phyloP scores from a whole-genome alignment of 2,888 invertebrate genomes.

The Hirtodrosophila confusa region DNA sequence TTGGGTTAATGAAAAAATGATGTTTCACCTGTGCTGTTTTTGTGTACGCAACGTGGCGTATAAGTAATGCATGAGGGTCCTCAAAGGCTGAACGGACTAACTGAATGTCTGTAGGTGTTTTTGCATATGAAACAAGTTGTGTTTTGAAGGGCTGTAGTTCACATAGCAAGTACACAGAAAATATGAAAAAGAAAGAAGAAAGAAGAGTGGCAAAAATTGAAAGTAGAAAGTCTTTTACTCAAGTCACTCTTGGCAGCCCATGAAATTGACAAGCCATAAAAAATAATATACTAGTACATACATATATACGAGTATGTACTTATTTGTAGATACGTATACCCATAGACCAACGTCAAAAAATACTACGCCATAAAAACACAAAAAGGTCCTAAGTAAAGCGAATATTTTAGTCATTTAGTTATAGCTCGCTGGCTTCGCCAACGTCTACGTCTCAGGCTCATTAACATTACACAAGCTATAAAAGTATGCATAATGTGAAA shows the following conservation, averaged over 20 bases:
- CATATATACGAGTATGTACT: constrained; percentile 6
- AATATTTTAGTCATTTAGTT: constrained; percentile 47
- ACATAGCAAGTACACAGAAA: constrained; percentile 38
- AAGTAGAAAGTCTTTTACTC: constrained; percentile 48
- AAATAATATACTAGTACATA: constrained; percentile 23
- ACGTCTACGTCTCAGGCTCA: constrained; percentile 14
- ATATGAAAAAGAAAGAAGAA: constrained; percentile 29
- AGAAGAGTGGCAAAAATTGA: constrained; percentile 10
- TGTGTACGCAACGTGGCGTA: constrained; percentile 31
- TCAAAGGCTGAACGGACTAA: constrained; percentile 9
- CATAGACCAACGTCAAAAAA: constrained; percentile 50
- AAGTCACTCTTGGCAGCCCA: constrained; percentile 41
- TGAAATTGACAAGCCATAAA: constrained; percentile 76
- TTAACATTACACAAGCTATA: constrained; percentile 35
- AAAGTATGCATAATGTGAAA: constrained; percentile 51
- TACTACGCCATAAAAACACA: constrained; percentile 61
- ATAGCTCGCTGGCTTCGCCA: constrained; percentile 25
- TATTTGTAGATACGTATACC: constrained; percentile 25
- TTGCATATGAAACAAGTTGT: constrained; percentile 57
- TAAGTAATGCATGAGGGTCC: constrained; percentile 51
- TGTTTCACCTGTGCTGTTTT: constrained; percentile 18
- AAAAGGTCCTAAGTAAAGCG: constrained; percentile 27
- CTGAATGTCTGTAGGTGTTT: constrained; percentile 26
- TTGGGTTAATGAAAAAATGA: constrained; percentile 33
- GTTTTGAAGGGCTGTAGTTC: constrained; percentile 22